phyloP scores from a whole-genome alignment of 2,113 vertebrate genomes.

The Carollia perspicillata region DNA sequence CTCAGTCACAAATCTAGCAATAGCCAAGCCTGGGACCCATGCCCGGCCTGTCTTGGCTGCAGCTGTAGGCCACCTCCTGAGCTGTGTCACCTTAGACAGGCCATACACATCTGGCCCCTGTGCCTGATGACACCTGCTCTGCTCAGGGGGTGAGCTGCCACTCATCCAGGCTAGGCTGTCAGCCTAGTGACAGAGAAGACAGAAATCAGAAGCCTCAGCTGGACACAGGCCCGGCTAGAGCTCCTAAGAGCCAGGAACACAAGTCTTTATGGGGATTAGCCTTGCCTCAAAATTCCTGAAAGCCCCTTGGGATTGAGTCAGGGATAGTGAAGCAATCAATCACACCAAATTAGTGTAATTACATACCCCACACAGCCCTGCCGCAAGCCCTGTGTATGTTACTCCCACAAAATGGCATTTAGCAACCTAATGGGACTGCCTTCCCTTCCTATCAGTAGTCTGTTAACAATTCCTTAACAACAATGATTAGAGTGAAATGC shows the following conservation, averaged over 20 bases:
- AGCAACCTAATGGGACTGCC: not conserved
- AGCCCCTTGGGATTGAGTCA: not conserved
- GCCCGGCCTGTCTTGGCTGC: not conserved
- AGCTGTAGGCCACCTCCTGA: not conserved
- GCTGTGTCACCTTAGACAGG: not conserved
- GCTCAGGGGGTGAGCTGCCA: not conserved
- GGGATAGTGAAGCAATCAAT: not conserved
- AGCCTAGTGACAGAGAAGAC: not conserved
- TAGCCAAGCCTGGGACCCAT: not conserved
- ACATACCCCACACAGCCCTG: accelerated
- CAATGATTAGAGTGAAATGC: conserved; percentile 26
- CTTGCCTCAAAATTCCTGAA: not conserved
- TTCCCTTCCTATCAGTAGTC: conserved; percentile 17
- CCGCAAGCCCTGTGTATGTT: accelerated
- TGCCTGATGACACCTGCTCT: accelerated
- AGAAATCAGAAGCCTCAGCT: not conserved
- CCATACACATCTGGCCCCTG: no score
- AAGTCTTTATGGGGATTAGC: not conserved
- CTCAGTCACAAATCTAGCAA: not conserved
- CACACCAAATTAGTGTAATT: not conserved
- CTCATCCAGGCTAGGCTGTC: not conserved
- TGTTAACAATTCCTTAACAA: conserved; percentile 54
- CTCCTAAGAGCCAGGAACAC: not conserved
- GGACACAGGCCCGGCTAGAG: not conserved
- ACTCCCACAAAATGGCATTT: not conserved